These are phyloP conservation scores for Monochamus saltuarius DNA, from an alignment of 1,140 invertebrate genomes.

Conservation along the genomic window DNA sequence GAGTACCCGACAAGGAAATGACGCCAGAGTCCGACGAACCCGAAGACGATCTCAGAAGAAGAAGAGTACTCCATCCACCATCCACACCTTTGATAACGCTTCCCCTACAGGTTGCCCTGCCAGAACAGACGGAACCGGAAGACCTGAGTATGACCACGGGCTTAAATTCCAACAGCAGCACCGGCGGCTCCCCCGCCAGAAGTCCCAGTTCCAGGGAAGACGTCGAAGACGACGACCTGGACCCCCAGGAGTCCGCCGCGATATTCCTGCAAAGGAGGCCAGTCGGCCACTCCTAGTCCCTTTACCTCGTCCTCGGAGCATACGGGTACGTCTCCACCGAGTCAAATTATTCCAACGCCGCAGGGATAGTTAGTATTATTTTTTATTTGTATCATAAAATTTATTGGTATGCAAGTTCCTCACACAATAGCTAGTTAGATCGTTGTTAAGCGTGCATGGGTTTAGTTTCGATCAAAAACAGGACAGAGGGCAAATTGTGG, in stretches of 20 bases:
- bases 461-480: constrained; percentile 22
- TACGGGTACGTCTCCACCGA: constrained; percentile 30
- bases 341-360: constrained; percentile 16
- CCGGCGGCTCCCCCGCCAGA: constrained; percentile 41
- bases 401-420: constrained; percentile 52
- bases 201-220: constrained; percentile 41
- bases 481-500: constrained; percentile 2
- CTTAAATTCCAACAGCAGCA: constrained; percentile 44
- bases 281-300: constrained; percentile 37
- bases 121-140: constrained; percentile 87
- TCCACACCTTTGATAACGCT: constrained; percentile 37
- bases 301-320: constrained; percentile 5
- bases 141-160: constrained; percentile 69
- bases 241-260: constrained; percentile 33
- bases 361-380: constrained; percentile 20
- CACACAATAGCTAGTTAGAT: constrained; percentile 28
- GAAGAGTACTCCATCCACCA: constrained; percentile 50
- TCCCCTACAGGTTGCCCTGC: constrained; percentile 54
- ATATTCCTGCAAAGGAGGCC: constrained; percentile 38
- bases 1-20: constrained; percentile 39
- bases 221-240: constrained; percentile 39
- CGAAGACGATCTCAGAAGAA: constrained; percentile 47
- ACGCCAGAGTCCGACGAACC: constrained; percentile 43
- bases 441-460: constrained; percentile 18
- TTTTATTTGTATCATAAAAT: constrained; percentile 33